Percentiles rank a stretch among this genome's conserved stretches.
phyloP scores from a whole-genome alignment of 2,797 vertebrate species.

The Ctenopoma multispine region DNA sequence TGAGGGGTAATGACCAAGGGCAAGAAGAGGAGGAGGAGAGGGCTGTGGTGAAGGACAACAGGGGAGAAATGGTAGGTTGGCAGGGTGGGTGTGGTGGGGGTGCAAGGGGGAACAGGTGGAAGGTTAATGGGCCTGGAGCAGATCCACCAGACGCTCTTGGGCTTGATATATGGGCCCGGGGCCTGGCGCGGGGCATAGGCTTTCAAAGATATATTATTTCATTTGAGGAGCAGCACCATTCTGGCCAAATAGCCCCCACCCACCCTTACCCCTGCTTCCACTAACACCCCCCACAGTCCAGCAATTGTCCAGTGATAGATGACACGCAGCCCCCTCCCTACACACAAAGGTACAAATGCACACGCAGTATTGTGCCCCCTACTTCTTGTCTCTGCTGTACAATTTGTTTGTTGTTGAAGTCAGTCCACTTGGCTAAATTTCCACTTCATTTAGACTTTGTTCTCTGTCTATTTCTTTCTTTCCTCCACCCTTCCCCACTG shows the following conservation, averaged over 20 bases:
- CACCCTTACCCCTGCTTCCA: conserved; percentile 29
- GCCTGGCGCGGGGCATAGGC: conserved; percentile 94
- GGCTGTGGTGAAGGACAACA: conserved; percentile 93
- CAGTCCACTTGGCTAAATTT: not conserved
- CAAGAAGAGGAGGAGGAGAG: conserved; percentile 93
- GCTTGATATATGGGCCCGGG: conserved; percentile 98
- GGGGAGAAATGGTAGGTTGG: conserved; percentile 87
- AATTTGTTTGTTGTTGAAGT: not conserved
- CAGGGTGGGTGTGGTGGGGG: conserved; percentile 84
- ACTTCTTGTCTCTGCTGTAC: conserved; percentile 86
- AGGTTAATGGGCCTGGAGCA: conserved; percentile 99
- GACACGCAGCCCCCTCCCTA: conserved; percentile 82
- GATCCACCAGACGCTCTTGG: conserved; percentile 96
- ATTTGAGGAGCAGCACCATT: conserved; percentile 98
- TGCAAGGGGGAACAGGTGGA: conserved; percentile 97
- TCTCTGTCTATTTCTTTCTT: conserved; percentile 18
- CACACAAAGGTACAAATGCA: conserved; percentile 50
- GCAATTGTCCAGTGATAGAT: conserved; percentile 99
- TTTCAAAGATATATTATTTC: conserved; percentile 99
- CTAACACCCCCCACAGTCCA: conserved; percentile 73
- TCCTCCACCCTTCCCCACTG: not conserved
- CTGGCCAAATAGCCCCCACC: conserved; percentile 80
- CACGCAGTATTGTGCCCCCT: conserved; percentile 27
- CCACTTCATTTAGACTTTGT: not conserved
- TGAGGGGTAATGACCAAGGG: conserved; percentile 90